phyloP scores from a whole-genome alignment of 2,888 invertebrate species.

The Lysandra bellargus region DNA sequence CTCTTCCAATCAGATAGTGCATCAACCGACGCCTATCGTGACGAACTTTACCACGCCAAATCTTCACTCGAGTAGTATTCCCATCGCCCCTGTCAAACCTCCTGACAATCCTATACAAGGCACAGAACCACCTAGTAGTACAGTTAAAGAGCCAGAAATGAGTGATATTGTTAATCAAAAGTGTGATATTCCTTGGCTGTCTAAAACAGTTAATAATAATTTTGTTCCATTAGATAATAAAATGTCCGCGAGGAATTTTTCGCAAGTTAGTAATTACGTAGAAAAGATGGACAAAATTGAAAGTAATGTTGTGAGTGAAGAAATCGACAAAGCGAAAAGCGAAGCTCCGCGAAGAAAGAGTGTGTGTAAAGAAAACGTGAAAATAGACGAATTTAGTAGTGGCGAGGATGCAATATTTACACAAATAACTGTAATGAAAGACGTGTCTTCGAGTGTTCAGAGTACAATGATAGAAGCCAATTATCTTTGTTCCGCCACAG shows the following conservation, averaged over 20 bases:
- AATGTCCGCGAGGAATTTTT: conserved; percentile 67
- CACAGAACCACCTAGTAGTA: conserved; percentile 73
- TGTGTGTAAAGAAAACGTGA: conserved; percentile 39
- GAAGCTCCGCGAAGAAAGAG: conserved; percentile 43
- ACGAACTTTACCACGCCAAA: conserved; percentile 63
- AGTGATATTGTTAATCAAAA: conserved; percentile 57
- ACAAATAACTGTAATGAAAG: conserved; percentile 73
- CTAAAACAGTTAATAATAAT: conserved; percentile 75
- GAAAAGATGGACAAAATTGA: conserved; percentile 59
- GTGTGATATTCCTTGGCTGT: conserved; percentile 75
- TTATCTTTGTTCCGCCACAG: conserved; percentile 66
- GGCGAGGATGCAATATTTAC: conserved; percentile 72
- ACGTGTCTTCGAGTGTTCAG: conserved; percentile 71
- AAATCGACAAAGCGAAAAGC: conserved; percentile 33
- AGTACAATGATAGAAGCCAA: conserved; percentile 71
- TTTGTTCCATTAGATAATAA: conserved; percentile 66
- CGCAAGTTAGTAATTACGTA: conserved; percentile 65
- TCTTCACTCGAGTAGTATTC: conserved; percentile 71
- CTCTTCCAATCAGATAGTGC: conserved; percentile 63
- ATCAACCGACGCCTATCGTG: conserved; percentile 65
- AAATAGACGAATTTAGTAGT: conserved; percentile 64
- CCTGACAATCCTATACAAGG: conserved; percentile 75
- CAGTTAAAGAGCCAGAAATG: conserved; percentile 65
- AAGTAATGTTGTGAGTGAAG: conserved; percentile 44
- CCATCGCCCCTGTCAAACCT: conserved; percentile 72